phyloP scores from a whole-genome alignment of 2,797 vertebrate species.

The Sebastolobus alascanus region DNA sequence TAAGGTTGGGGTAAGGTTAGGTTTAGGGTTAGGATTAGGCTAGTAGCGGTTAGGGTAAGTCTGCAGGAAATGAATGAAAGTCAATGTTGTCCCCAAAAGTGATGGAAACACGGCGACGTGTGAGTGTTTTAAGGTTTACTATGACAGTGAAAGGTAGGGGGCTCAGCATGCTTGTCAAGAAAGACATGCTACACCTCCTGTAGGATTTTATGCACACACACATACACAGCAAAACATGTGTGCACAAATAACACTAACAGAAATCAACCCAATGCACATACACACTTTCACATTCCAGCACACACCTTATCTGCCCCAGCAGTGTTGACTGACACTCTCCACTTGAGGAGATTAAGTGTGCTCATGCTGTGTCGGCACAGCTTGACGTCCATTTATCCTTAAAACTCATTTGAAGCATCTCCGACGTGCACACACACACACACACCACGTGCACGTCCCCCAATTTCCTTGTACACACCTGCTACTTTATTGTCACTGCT shows the following conservation, averaged over 20 bases:
- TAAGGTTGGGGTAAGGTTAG: background rate
- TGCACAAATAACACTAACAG: slow-evolving; percentile 26
- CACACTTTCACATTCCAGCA: slow-evolving; percentile 40
- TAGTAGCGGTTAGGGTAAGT: too few relatives aligned
- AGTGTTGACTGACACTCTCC: slow-evolving; percentile 77
- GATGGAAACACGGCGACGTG: background rate
- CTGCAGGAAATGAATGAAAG: too few relatives aligned
- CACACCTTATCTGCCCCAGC: slow-evolving; percentile 70
- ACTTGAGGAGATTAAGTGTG: slow-evolving; percentile 76
- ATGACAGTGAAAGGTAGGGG: slow-evolving; percentile 19
- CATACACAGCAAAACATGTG: background rate
- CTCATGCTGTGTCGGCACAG: slow-evolving; percentile 77
- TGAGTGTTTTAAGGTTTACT: slow-evolving; percentile 14
- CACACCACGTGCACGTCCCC: slow-evolving; percentile 10
- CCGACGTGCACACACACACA: slow-evolving; percentile 33
- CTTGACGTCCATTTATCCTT: slow-evolving; percentile 74
- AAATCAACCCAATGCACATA: slow-evolving; percentile 12
- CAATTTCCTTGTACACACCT: slow-evolving; percentile 31
- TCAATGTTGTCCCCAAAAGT: background rate
- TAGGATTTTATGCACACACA: slow-evolving; percentile 25
- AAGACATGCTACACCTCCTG: slow-evolving; percentile 34
- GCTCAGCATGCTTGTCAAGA: slow-evolving; percentile 43
- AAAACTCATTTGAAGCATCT: slow-evolving; percentile 71
- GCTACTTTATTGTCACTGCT: slow-evolving; percentile 24
- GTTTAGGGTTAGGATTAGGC: too few relatives aligned